Evolutionary conservation across 2,888 invertebrate genomes (phyloP), one percentile per base, ranked within the genome.

Genomic region (Julus scanicus): DNA sequence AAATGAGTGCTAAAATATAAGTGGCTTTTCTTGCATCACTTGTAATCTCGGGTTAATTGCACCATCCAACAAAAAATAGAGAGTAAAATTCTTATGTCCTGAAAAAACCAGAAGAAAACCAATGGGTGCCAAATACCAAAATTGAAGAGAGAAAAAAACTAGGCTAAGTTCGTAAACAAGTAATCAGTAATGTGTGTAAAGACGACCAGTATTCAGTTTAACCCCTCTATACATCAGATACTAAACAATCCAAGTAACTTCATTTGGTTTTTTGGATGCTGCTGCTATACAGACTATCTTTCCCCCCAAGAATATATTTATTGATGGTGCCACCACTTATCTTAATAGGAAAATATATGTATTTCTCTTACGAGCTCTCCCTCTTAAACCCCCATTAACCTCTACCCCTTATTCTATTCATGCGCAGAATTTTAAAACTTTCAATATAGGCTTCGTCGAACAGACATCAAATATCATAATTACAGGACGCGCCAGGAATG

Each of bases 321-420:
- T 71, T n/a, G 71, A 71, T 71, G 71, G 71, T 71, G 71, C 71
- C 71, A 71, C 29, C 71, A 71, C 71, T 71, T 71, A 71, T 71
- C 71, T 71, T 71, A 29, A 71, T 71, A 71, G 71, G 29, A 71
- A 71, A 71, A 71, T 71, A 71, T 71, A 71, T 71, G 71, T 29
- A 71, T 71, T 71, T 63, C 71, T 29, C 71, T 29, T 71, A 29
- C 71, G 11, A 71, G 71, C 71, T 71, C 29, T 29, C 71, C 8
- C 44, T 71, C 71, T 71, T 71, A 71, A 71, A 29, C 71, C 71
- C 71, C 71, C 71, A 29, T 71, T 71, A 71, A 71, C 71, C 71
- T 71, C 71, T 71, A 71, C 71, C 71, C 71, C 71, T 71, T 71
- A 71, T 71, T 71, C 29, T 71, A 71, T 29, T 71, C 71, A 71